A percentile compares a stretch with the other conserved stretches of the same genome.
Conservation (phyloP, 1,140 invertebrate genomes). For the Lordiphosa mommai region DNA sequence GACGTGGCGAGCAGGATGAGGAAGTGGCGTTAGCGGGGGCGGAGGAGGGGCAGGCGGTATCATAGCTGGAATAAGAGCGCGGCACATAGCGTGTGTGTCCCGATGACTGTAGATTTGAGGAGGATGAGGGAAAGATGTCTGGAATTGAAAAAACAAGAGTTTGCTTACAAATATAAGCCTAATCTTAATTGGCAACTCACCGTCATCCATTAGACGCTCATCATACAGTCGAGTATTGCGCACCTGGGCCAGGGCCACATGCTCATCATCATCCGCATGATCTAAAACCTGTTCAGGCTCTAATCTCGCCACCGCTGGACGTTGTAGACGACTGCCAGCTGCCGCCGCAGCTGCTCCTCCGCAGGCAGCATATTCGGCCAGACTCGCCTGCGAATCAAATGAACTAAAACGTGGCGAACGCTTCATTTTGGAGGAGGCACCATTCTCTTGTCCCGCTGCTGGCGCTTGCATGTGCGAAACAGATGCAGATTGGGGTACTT, state of each 20-base stretch:
- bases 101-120: constrained; percentile 37
- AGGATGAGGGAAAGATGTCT: constrained; percentile 59
- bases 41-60: constrained; percentile 47
- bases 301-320: constrained; percentile 1
- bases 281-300: constrained; percentile 30
- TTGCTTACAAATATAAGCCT: neutral
- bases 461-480: constrained; percentile 54
- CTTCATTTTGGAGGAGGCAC: constrained; percentile 69
- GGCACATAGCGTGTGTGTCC: constrained; percentile 58
- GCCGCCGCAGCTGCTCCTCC: constrained; percentile 10
- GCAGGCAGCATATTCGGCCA: constrained; percentile 67
- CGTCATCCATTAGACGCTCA: constrained; percentile 47
- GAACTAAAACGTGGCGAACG: constrained; percentile 78
- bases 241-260: constrained; percentile 47
- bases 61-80: constrained; percentile 76
- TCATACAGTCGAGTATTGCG: constrained; percentile 62
- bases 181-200: constrained; percentile 5
- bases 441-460: constrained; percentile 32
- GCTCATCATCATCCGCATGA: constrained; percentile 47
- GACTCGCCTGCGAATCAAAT: constrained; percentile 79
- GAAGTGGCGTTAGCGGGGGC: constrained; percentile 21
- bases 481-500: constrained; percentile 74
- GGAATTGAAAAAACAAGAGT: neutral
- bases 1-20: constrained; percentile 43
- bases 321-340: constrained; percentile 21